Evolutionary conservation across 2,113 vertebrate genomes (phyloP).

Genomic region (Alouatta palliata): DNA sequence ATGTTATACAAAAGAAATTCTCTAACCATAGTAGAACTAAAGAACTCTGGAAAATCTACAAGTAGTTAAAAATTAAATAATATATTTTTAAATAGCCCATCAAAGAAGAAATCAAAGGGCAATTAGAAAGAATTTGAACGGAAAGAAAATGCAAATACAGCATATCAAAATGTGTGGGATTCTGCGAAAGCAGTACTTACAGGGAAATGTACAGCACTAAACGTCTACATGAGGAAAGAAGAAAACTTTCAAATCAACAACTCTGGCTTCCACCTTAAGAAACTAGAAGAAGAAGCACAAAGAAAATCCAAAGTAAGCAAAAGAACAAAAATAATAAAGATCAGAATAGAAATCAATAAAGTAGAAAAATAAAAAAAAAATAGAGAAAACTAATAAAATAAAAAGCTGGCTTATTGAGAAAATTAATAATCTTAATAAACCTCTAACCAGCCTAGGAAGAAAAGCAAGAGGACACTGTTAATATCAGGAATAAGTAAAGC

Average conservation of each 20-base stretch:
- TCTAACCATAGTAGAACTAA: neutral
- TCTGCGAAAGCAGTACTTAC: neutral
- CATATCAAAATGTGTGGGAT: neutral
- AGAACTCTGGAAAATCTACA: neutral
- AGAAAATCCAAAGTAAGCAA: neutral
- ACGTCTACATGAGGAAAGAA: neutral
- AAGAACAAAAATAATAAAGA: neutral
- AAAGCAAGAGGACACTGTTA: neutral
- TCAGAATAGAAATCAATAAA: neutral
- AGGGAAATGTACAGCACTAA: neutral
- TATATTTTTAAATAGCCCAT: neutral
- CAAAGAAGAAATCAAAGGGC: neutral
- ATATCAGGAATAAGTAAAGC: neutral
- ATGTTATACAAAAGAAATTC: neutral
- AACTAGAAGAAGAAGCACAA: neutral
- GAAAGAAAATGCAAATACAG: neutral
- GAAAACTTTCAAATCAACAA: neutral
- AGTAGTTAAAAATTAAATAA: constrained; percentile 25
- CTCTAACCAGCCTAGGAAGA: neutral
- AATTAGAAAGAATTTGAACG: neutral
- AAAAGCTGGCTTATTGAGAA: neutral
- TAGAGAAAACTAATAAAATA: neutral
- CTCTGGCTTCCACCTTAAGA: neutral
- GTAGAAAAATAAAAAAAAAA: neutral
- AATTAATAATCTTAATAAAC: neutral